Conservation (phyloP, 2,113 vertebrate species). For the Phasianus colchicus region DNA sequence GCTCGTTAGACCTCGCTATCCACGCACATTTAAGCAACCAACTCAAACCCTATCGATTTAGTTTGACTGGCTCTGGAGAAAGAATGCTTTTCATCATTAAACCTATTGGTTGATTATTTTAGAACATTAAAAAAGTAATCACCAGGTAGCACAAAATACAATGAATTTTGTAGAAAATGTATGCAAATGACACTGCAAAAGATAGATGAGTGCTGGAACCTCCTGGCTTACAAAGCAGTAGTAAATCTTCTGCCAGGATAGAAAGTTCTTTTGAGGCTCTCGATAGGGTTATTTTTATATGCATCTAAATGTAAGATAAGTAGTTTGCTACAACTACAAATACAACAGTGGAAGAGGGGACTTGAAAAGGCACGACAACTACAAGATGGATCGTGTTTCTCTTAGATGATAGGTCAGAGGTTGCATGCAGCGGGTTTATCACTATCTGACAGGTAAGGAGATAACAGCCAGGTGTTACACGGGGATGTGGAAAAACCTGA, state of each 20-base stretch:
- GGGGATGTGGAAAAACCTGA: constrained; percentile 46
- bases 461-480: constrained; percentile 54
- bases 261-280: neutral
- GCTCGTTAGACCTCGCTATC: neutral
- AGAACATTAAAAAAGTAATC: neutral
- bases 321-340: neutral
- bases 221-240: neutral
- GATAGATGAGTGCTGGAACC: neutral
- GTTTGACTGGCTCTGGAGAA: neutral
- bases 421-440: constrained; percentile 31
- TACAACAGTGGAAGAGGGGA: neutral
- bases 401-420: neutral
- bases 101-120: neutral
- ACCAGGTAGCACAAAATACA: neutral
- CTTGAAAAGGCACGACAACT: constrained; percentile 18
- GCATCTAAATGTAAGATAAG: neutral
- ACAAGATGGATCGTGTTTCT: constrained; percentile 28
- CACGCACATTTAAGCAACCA: neutral
- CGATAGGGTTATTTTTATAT: neutral
- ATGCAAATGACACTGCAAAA: neutral
- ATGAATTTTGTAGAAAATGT: neutral
- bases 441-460: constrained; percentile 1
- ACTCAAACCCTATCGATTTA: neutral
- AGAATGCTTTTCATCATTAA: neutral
- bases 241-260: neutral